Conservation (phyloP, 2,888 invertebrate genomes). For the Napeogenes sylphis region DNA sequence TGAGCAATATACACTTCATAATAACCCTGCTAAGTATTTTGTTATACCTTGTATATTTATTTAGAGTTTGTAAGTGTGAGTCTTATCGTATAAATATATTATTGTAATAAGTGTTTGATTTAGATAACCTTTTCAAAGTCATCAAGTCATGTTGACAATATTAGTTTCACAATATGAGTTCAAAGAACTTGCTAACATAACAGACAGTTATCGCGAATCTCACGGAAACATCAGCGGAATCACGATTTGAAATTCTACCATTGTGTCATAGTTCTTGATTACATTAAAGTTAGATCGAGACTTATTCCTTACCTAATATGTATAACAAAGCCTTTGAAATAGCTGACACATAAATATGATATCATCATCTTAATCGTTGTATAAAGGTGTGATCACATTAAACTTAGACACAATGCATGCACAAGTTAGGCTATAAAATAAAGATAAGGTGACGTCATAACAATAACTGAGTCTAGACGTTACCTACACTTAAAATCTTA, state of each 20-base stretch:
- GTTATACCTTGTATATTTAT: too few relatives aligned
- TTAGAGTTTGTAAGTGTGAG: too few relatives aligned
- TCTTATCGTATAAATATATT: too few relatives aligned
- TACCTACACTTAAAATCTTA: neutral
- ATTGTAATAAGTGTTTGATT: too few relatives aligned
- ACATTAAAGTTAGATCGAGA: constrained; percentile 17
- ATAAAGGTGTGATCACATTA: neutral
- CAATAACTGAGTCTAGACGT: neutral
- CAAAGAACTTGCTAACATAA: too few relatives aligned
- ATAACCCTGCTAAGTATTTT: too few relatives aligned
- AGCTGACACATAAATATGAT: constrained; percentile 30
- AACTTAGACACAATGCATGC: constrained; percentile 4
- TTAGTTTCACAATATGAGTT: too few relatives aligned
- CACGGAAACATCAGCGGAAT: constrained; percentile 10
- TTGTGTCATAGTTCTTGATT: constrained; percentile 21
- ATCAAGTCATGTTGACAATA: too few relatives aligned
- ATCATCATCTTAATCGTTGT: constrained; percentile 19
- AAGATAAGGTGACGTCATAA: neutral
- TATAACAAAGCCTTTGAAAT: constrained; percentile 21
- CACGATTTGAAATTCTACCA: constrained; percentile 14
- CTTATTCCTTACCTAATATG: constrained; percentile 20
- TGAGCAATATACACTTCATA: too few relatives aligned
- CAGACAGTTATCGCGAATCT: constrained; percentile 13
- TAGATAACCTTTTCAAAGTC: too few relatives aligned
- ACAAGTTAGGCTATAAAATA: neutral